These are phyloP conservation scores for Nymphalis urticae DNA, from an alignment of 2,888 invertebrate genomes.

Conservation along the genomic window DNA sequence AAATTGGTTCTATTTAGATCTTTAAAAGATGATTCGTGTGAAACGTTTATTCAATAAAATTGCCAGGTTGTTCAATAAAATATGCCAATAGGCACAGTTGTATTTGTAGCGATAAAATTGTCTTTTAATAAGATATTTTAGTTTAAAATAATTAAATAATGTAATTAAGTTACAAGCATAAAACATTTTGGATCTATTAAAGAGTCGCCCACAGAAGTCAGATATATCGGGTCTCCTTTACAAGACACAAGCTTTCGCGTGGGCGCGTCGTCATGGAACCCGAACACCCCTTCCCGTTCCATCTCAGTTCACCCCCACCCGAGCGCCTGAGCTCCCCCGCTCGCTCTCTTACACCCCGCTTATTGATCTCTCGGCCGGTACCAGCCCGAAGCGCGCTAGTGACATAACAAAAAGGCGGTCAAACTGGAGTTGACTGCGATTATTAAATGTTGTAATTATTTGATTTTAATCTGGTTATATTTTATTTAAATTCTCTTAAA, in stretches of 20 bases:
- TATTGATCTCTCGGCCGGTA: slow-evolving; percentile 44
- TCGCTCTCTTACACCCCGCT: slow-evolving; percentile 30
- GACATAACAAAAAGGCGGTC: slow-evolving; percentile 41
- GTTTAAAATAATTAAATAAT: slow-evolving; percentile 13
- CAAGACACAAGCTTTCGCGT: slow-evolving; percentile 62
- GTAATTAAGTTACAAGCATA: slow-evolving; percentile 22
- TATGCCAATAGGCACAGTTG: neutral
- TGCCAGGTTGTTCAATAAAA: neutral
- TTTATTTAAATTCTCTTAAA: neutral
- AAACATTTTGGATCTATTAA: slow-evolving; percentile 27
- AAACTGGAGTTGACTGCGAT: slow-evolving; percentile 34
- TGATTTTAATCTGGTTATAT: neutral
- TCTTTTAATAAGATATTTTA: slow-evolving; percentile 16
- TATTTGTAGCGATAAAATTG: slow-evolving; percentile 2
- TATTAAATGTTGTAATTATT: slow-evolving; percentile 16
- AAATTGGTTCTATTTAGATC: neutral
- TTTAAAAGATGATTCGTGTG: neutral
- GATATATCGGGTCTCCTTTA: slow-evolving; percentile 57
- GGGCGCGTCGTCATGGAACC: slow-evolving; percentile 74
- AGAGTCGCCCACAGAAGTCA: slow-evolving; percentile 62
- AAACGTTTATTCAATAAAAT: slow-evolving; percentile 11
- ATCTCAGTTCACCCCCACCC: slow-evolving; percentile 21
- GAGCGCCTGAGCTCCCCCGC: slow-evolving; percentile 26
- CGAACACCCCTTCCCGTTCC: slow-evolving; percentile 42
- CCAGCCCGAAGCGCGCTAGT: slow-evolving; percentile 37